Evolutionary conservation across 2,888 invertebrate genomes (phyloP).

Genomic region (Lathronympha strigana): DNA sequence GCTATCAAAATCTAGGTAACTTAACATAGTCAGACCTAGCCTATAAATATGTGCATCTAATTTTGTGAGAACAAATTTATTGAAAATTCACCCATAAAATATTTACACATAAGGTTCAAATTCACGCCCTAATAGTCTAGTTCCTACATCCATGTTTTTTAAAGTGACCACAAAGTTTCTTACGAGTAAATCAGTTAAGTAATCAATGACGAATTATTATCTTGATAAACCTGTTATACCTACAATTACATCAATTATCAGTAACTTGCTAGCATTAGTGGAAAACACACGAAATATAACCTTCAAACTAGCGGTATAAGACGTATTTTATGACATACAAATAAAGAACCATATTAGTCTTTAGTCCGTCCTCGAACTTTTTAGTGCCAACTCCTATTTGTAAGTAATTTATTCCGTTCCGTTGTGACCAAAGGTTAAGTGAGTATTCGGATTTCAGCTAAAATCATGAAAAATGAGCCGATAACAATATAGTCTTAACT

Average conservation of each 20-base stretch:
- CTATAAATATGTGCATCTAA: too few species aligned
- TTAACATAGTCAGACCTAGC: too few species aligned
- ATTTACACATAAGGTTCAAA: too few species aligned
- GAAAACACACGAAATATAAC: slow-evolving; percentile 17
- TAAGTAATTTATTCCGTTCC: slow-evolving; percentile 18
- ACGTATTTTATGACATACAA: slow-evolving; percentile 12
- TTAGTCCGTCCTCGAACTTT: slow-evolving; percentile 23
- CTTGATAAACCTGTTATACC: slow-evolving; percentile 7
- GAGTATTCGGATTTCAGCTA: slow-evolving; percentile 5
- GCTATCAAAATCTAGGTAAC: too few species aligned
- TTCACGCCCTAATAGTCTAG: too few species aligned
- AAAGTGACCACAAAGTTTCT: neutral
- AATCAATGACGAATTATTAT: slow-evolving; percentile 14
- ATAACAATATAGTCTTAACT: slow-evolving; percentile 24
- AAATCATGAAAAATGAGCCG: slow-evolving; percentile 12
- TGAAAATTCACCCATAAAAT: too few species aligned
- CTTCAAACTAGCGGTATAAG: slow-evolving; percentile 4
- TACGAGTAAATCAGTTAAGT: slow-evolving; percentile 1
- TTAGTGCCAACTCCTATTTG: slow-evolving; percentile 11
- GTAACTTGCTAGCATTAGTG: slow-evolving; percentile 3
- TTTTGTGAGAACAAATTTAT: too few species aligned
- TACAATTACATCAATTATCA: slow-evolving; percentile 32
- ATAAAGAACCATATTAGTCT: slow-evolving; percentile 1
- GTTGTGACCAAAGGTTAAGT: slow-evolving; percentile 52
- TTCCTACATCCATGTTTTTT: too few species aligned